Evolutionary conservation across 2,113 vertebrate species (phyloP), one percentile per base, ranked within the genome.

Genomic region (Petroica traversi): DNA sequence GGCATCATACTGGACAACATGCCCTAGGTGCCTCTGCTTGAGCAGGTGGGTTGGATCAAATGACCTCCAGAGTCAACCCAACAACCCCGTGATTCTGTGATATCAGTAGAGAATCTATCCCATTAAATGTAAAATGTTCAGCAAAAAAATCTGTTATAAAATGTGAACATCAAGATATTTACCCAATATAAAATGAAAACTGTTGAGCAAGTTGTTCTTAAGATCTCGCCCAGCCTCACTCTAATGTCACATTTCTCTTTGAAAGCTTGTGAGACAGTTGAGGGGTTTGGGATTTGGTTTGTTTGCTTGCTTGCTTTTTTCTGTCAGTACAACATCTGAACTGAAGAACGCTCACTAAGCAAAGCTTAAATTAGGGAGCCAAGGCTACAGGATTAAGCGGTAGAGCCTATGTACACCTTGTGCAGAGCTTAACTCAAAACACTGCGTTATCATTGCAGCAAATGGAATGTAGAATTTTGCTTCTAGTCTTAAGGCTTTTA

Each of bases 351-450:
- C 2, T 6, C 16, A 41, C 12, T 79, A 67, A 77, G 2, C 2
- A 26, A 75, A 91, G 7, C 10, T 71, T 86, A 77, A 84, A 67
- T 51, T 33, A 84, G 14, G 20, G 22, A 78, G 4, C 8, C 57
- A 91, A 52, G 25, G 10, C 22, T 75, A 48, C 14, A 51, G 19
- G 26, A 63, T 46, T 85, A 63, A 66, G 41, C 66, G 12, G 51
- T 2, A 46, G 7, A 63, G 12, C 7, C 33, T 63, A 19, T 0
- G 1, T 9, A 48, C 34, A 41, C 19, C 8, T 48, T n/a, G 17
- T 48, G 41, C 45, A 92, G 19, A 81, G 31, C 17, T 78, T 40
- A 76, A 68, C 18, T 85, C 33, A 2, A 33, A 84, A 28, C 38
- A 55, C 62, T 72, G 17, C 16, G 5, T 28, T 62, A 51, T 46